phyloP scores from a whole-genome alignment of 2,888 invertebrate genomes.

The Bellardia bayeri region DNA sequence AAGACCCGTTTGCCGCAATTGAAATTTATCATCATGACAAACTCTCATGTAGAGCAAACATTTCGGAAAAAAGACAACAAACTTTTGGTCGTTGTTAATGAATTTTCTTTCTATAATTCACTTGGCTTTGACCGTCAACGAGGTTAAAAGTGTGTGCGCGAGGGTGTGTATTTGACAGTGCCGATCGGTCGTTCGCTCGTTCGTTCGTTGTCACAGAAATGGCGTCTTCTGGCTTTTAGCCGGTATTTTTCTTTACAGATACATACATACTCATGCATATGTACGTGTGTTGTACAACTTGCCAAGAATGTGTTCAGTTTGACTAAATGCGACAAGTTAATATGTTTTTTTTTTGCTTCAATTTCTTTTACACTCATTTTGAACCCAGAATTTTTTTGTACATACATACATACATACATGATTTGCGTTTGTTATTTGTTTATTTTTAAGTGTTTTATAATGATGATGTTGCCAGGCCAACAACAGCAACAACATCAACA shows the following conservation, averaged over 20 bases:
- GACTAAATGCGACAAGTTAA: constrained; percentile 46
- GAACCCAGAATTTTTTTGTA: too few species aligned
- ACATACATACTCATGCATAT: too few species aligned
- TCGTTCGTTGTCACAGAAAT: constrained; percentile 15
- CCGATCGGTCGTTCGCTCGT: too few species aligned
- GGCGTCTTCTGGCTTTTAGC: constrained; percentile 53
- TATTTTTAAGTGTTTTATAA: constrained; percentile 4
- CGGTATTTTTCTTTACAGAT: constrained; percentile 22
- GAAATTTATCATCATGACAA: not conserved
- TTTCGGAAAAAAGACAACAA: not conserved
- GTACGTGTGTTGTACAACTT: not conserved
- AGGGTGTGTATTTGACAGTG: too few species aligned
- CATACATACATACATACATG: too few species aligned
- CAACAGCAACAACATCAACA: not conserved
- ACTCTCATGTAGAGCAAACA: not conserved
- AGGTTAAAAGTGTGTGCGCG: constrained; percentile 50
- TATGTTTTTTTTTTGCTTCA: constrained; percentile 29
- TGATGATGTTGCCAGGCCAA: constrained; percentile 22
- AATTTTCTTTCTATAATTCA: constrained; percentile 45
- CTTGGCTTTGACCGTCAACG: constrained; percentile 72
- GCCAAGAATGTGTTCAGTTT: not conserved
- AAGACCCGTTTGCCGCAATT: not conserved
- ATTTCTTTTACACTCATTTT: not conserved
- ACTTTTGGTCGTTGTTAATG: not conserved
- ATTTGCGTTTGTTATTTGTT: not conserved